A percentile compares a stretch with the other conserved stretches of the same genome.
These are phyloP conservation scores for Luperina testacea DNA, from an alignment of 2,888 invertebrate genomes.

Conservation along the genomic window DNA sequence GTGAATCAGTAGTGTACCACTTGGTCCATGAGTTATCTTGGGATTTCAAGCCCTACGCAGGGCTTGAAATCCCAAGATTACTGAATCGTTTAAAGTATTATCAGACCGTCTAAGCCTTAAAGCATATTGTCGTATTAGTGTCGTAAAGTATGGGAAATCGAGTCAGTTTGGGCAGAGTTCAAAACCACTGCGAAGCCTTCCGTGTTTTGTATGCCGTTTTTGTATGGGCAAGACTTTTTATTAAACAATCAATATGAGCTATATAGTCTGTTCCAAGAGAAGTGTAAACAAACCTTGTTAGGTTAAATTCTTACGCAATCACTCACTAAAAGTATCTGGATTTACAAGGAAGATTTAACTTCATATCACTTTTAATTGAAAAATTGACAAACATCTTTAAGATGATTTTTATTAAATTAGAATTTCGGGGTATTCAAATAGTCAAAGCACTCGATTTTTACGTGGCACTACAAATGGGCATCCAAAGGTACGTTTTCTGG, in stretches of 20 bases:
- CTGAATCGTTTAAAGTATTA: background rate
- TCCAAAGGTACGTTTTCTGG: background rate
- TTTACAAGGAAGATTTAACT: background rate
- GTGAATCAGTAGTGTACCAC: background rate
- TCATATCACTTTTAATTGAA: background rate
- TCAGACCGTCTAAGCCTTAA: background rate
- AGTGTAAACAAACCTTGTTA: background rate
- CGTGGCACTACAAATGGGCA: background rate
- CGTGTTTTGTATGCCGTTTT: conserved; percentile 25
- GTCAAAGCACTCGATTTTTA: background rate
- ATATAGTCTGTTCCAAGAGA: background rate
- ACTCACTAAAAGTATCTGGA: background rate
- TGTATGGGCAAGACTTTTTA: background rate
- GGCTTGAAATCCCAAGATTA: background rate
- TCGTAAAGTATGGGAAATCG: conserved; percentile 14
- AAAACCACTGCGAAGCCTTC: conserved; percentile 8
- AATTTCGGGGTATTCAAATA: background rate
- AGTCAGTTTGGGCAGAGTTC: conserved; percentile 37
- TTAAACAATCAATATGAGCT: background rate
- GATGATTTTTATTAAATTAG: background rate
- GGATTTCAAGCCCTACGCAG: background rate
- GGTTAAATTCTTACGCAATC: too few species aligned
- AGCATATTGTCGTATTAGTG: background rate
- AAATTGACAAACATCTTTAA: background rate
- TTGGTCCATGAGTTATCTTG: background rate